A percentile compares a stretch with the other conserved stretches of the same genome.
phyloP scores from a whole-genome alignment of 92 coral and sea anemone species.

The Bergia sp. region DNA sequence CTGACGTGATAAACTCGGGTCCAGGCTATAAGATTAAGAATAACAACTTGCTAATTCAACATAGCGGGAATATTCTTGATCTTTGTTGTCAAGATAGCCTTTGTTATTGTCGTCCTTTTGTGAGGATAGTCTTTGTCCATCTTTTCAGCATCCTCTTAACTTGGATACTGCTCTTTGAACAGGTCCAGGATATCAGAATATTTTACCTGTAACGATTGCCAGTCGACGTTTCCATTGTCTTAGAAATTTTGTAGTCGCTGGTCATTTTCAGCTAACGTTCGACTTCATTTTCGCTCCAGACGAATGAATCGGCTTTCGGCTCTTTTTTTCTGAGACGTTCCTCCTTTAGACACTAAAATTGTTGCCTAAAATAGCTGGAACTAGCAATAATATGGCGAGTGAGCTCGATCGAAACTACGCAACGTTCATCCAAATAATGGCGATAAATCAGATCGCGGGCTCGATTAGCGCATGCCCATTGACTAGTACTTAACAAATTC shows the following conservation, averaged over 20 bases:
- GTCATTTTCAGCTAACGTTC: background rate
- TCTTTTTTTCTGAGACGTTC: background rate
- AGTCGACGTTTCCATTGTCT: background rate
- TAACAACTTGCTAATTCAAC: too few species aligned
- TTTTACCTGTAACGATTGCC: background rate
- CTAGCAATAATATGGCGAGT: background rate
- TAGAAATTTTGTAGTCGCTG: constrained; percentile 1
- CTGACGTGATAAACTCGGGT: background rate
- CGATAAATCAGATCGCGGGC: too few species aligned
- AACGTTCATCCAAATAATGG: too few species aligned
- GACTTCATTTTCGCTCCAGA: background rate
- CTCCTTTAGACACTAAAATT: background rate
- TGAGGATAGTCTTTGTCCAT: too few species aligned
- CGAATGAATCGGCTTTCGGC: background rate
- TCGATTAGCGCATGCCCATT: too few species aligned
- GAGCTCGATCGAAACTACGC: background rate
- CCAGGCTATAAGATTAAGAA: too few species aligned
- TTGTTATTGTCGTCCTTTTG: too few species aligned
- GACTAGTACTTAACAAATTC: too few species aligned
- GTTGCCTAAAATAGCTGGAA: background rate
- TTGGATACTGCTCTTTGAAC: background rate
- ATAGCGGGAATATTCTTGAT: too few species aligned
- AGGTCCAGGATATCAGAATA: background rate
- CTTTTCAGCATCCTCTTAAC: too few species aligned
- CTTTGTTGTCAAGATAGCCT: too few species aligned